Conservation (phyloP, 2,888 invertebrate species). For the Drosophila monieri region DNA sequence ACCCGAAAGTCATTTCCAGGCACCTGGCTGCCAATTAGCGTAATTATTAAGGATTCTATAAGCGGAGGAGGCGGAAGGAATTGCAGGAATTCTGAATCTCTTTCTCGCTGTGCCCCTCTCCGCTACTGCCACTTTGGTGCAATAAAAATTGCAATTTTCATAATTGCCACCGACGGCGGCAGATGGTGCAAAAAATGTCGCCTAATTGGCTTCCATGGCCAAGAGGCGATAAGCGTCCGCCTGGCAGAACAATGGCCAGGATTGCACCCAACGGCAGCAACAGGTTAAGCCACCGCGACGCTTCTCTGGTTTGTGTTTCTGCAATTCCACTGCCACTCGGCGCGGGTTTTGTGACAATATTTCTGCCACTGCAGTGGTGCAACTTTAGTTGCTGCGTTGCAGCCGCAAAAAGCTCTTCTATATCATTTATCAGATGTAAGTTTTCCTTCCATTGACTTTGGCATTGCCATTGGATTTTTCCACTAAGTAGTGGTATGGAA, state of each 20-base stretch:
- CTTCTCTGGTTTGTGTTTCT: slow-evolving; percentile 10
- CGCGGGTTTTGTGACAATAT: slow-evolving; percentile 61
- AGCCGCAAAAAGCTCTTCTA: slow-evolving; percentile 59
- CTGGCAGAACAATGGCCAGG: slow-evolving; percentile 71
- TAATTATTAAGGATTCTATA: slow-evolving; percentile 78
- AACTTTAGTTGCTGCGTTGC: slow-evolving; percentile 36
- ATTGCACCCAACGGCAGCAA: slow-evolving; percentile 44
- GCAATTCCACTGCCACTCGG: slow-evolving; percentile 1
- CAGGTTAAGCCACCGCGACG: slow-evolving; percentile 37
- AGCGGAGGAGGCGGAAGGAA: slow-evolving; percentile 21
- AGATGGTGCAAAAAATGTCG: slow-evolving; percentile 80
- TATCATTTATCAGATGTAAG: slow-evolving; percentile 80
- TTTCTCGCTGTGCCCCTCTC: slow-evolving; percentile 9
- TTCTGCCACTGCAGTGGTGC: slow-evolving; percentile 39
- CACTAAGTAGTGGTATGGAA: slow-evolving; percentile 7
- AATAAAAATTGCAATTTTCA: slow-evolving; percentile 81
- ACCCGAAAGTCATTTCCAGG: slow-evolving; percentile 55
- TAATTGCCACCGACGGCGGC: slow-evolving; percentile 63
- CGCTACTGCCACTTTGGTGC: slow-evolving; percentile 52
- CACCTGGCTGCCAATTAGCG: slow-evolving; percentile 81
- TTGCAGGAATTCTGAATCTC: slow-evolving; percentile 11
- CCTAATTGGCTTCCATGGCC: slow-evolving; percentile 70
- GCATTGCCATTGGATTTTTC: slow-evolving; percentile 55
- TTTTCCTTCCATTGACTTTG: slow-evolving; percentile 62
- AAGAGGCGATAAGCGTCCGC: slow-evolving; percentile 58